A percentile compares a stretch with the other conserved stretches of the same genome.
Conservation (phyloP, 2,797 vertebrate species). For the Crotalus adamanteus region DNA sequence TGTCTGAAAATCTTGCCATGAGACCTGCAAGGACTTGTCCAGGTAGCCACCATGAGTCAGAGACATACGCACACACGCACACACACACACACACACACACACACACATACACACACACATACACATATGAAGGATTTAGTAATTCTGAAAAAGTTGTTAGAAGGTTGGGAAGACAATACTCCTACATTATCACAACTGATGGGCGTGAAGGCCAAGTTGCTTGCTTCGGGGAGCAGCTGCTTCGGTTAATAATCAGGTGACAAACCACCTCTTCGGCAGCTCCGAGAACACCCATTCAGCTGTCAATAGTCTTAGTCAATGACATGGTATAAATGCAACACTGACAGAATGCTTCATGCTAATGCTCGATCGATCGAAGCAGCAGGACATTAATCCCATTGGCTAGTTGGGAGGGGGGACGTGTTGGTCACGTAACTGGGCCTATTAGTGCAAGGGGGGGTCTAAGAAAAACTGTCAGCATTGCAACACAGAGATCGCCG, state of each 20-base stretch:
- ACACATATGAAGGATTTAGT: background rate
- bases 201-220: background rate
- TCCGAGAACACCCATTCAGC: background rate
- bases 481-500: background rate
- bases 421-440: conserved; percentile 22
- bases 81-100: background rate
- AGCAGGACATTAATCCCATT: conserved; percentile 32
- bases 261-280: background rate
- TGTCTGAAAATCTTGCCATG: background rate
- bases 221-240: background rate
- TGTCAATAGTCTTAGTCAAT: conserved; percentile 30
- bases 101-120: background rate
- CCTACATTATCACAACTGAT: too few relatives aligned
- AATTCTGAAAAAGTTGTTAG: background rate
- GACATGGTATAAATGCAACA: conserved; percentile 32
- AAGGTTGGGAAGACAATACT: background rate
- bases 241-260: background rate
- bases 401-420: background rate
- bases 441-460: conserved; percentile 35
- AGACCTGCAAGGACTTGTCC: background rate
- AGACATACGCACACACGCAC: background rate
- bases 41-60: background rate
- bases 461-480: conserved; percentile 32
- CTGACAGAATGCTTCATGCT: conserved; percentile 21
- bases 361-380: conserved; percentile 43